Evolutionary conservation across 2,113 vertebrate genomes (phyloP).

Genomic region (Cyanistes caeruleus): DNA sequence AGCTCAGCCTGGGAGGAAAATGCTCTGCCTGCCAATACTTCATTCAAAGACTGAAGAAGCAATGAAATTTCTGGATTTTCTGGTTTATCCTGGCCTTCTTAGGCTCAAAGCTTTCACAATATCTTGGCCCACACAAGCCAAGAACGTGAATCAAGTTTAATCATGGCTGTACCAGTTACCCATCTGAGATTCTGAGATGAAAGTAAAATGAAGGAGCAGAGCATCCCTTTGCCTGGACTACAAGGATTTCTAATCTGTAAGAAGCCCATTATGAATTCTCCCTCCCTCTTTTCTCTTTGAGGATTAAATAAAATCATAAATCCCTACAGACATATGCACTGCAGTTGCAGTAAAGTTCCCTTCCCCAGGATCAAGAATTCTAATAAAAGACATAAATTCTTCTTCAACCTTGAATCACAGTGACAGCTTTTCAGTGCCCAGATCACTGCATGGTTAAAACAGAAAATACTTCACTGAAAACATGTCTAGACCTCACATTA

Average conservation of each 20-base stretch:
- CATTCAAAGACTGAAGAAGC: not conserved
- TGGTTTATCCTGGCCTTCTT: not conserved
- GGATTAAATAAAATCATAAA: constrained; percentile 26
- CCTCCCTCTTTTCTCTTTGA: not conserved
- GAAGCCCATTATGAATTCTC: constrained; percentile 6
- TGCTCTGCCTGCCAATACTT: not conserved
- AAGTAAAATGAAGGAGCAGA: not conserved
- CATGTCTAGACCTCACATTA: constrained; percentile 40
- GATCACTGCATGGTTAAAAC: not conserved
- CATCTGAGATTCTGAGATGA: constrained; percentile 12
- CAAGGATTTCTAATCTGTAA: constrained; percentile 7
- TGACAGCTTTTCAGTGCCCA: not conserved
- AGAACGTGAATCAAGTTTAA: not conserved
- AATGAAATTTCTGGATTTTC: not conserved
- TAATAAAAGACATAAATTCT: constrained; percentile 26
- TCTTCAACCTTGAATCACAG: constrained; percentile 13
- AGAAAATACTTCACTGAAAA: constrained; percentile 23
- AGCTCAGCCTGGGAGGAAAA: not conserved
- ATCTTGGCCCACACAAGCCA: not conserved
- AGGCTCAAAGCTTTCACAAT: not conserved
- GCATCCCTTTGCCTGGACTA: not conserved
- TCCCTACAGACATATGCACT: not conserved
- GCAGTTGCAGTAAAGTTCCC: not conserved
- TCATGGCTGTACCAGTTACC: not conserved
- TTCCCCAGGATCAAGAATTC: constrained; percentile 29